Conservation (phyloP, 1,140 invertebrate species). For the Ips typographus region DNA sequence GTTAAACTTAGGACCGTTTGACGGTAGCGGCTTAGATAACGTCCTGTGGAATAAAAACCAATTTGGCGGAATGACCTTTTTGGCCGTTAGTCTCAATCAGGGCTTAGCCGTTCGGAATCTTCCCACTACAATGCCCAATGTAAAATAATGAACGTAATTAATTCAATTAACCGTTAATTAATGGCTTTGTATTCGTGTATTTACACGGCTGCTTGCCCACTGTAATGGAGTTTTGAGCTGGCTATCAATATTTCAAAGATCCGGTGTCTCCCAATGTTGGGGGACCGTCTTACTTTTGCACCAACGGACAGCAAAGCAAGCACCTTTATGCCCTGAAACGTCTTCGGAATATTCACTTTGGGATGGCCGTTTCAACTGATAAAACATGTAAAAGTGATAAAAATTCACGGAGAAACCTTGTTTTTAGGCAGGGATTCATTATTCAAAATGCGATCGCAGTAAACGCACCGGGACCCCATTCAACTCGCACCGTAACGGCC, state of each 20-base stretch:
- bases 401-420: background rate
- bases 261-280: too few relatives aligned
- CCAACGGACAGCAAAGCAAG: slow-evolving; percentile 21
- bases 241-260: slow-evolving; percentile 51
- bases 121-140: slow-evolving; percentile 49
- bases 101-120: slow-evolving; percentile 45
- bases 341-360: background rate
- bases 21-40: slow-evolving; percentile 42
- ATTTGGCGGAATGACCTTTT: slow-evolving; percentile 48
- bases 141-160: slow-evolving; percentile 56
- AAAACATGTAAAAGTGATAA: slow-evolving; percentile 1
- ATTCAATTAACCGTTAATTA: slow-evolving; percentile 58
- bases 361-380: background rate
- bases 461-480: slow-evolving; percentile 28
- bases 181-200: slow-evolving; percentile 53
- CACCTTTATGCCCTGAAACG: too few relatives aligned
- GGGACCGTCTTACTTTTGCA: slow-evolving; percentile 25
- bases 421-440: slow-evolving; percentile 7
- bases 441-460: slow-evolving; percentile 26
- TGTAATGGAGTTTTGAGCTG: slow-evolving; percentile 54
- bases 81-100: slow-evolving; percentile 49
- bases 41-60: slow-evolving; percentile 47
- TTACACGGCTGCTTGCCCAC: slow-evolving; percentile 47
- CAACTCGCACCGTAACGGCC: slow-evolving; percentile 24
- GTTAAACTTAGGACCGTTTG: slow-evolving; percentile 41